Conservation (phyloP, 2,113 vertebrate genomes). For the Cryptotis parvus region DNA sequence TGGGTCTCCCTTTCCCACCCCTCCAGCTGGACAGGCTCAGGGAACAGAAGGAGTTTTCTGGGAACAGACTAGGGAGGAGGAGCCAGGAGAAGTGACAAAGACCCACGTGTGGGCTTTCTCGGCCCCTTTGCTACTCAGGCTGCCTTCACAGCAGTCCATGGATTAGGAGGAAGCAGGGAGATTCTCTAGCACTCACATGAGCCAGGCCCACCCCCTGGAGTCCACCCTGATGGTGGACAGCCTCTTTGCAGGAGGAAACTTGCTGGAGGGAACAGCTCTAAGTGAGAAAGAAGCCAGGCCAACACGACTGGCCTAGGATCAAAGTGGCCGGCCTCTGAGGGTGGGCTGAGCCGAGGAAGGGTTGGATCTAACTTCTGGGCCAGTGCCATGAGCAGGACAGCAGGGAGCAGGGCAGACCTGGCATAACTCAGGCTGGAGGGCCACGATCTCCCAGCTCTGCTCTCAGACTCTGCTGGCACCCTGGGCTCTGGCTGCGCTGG, state of each 20-base stretch:
- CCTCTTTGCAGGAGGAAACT: conserved; percentile 49
- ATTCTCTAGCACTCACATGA: not conserved
- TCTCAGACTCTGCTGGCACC: not conserved
- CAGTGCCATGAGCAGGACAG: not conserved
- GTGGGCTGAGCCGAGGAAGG: conserved; percentile 23
- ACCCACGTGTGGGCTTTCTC: not conserved
- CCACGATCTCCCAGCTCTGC: not conserved
- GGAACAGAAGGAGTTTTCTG: conserved; percentile 75
- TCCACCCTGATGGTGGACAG: not conserved
- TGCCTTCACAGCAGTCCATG: not conserved
- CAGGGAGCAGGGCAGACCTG: not conserved
- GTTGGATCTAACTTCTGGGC: conserved; percentile 45
- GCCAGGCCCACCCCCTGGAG: not conserved
- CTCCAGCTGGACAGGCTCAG: conserved; percentile 74
- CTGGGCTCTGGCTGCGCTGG: not conserved
- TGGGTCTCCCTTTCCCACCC: conserved; percentile 60
- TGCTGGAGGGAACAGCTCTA: conserved; percentile 47
- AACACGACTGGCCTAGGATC: conserved; percentile 59
- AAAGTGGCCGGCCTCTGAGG: conserved; percentile 53
- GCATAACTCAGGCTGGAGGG: not conserved
- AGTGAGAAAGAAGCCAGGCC: conserved; percentile 64
- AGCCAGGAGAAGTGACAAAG: conserved; percentile 59
- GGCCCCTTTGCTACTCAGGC: not conserved
- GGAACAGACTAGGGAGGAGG: conserved; percentile 61
- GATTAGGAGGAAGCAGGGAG: not conserved